These are phyloP conservation scores for Grus americana DNA, from an alignment of 2,113 vertebrate species.

Conservation along the genomic window DNA sequence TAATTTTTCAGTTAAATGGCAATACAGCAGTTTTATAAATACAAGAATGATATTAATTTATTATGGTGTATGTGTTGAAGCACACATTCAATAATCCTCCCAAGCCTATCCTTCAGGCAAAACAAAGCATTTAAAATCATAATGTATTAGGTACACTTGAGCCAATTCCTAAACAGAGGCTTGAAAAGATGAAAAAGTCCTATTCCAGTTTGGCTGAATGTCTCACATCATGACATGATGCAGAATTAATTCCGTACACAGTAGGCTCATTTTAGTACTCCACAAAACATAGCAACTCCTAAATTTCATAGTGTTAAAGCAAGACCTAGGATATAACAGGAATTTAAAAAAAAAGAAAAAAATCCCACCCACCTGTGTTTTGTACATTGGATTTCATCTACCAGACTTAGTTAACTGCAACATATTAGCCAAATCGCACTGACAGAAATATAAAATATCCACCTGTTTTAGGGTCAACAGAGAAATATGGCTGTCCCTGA, in stretches of 20 bases:
- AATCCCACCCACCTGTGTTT: neutral
- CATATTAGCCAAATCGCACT: neutral
- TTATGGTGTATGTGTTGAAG: neutral
- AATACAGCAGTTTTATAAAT: neutral
- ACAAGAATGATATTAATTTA: neutral
- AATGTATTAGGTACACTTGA: neutral
- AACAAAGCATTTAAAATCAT: neutral
- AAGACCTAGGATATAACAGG: neutral
- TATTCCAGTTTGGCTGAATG: neutral
- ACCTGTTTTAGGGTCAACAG: constrained; percentile 97
- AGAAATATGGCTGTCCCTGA: constrained; percentile 97
- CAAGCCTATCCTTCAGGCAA: neutral
- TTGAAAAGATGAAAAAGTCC: neutral
- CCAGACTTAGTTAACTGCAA: neutral
- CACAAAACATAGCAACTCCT: neutral
- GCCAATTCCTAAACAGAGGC: neutral
- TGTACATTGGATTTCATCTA: neutral
- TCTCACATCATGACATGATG: neutral
- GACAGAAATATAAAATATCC: neutral
- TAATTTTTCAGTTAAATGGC: neutral
- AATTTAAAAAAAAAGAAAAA: neutral
- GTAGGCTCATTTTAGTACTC: neutral
- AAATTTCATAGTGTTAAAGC: neutral
- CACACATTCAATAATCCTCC: neutral
- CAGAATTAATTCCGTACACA: neutral